Conservation (phyloP, 2,888 invertebrate species). For the Acheta domesticus region DNA sequence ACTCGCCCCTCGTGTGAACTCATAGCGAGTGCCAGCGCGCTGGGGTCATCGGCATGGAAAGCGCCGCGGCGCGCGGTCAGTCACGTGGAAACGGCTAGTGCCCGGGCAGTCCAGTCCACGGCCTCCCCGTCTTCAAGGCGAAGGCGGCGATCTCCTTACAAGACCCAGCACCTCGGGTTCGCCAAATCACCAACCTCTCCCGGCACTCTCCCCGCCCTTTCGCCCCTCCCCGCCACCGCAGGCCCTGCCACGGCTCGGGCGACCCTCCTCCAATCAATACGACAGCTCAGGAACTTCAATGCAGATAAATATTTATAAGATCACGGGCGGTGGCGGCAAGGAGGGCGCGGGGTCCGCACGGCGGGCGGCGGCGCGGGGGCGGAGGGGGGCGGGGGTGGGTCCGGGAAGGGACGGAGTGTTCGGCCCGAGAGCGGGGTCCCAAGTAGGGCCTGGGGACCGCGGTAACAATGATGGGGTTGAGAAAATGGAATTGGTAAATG, state of each 20-base stretch:
- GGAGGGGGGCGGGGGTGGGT: conserved; percentile 1
- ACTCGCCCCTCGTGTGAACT: no score
- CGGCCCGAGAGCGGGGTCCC: conserved; percentile 12
- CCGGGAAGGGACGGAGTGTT: conserved; percentile 21
- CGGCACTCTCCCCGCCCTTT: conserved; percentile 18
- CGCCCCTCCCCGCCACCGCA: background rate
- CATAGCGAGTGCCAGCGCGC: no score
- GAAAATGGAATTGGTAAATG: conserved; percentile 32
- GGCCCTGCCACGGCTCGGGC: background rate
- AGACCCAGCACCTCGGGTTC: no score
- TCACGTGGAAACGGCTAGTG: no score
- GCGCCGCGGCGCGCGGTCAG: no score
- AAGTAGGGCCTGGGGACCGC: conserved; percentile 24
- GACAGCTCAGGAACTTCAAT: conserved; percentile 24
- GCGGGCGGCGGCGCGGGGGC: background rate
- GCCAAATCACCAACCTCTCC: background rate
- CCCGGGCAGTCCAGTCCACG: no score
- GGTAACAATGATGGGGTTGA: conserved; percentile 28
- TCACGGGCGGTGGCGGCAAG: conserved; percentile 27
- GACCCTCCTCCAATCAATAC: conserved; percentile 30
- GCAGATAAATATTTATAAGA: conserved; percentile 34
- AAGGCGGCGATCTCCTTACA: no score
- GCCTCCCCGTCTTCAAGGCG: no score
- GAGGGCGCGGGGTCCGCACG: background rate
- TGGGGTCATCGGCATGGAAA: no score